Conservation (phyloP, 35 echinoderm and acorn worm species). For the Lytechinus pictus region DNA sequence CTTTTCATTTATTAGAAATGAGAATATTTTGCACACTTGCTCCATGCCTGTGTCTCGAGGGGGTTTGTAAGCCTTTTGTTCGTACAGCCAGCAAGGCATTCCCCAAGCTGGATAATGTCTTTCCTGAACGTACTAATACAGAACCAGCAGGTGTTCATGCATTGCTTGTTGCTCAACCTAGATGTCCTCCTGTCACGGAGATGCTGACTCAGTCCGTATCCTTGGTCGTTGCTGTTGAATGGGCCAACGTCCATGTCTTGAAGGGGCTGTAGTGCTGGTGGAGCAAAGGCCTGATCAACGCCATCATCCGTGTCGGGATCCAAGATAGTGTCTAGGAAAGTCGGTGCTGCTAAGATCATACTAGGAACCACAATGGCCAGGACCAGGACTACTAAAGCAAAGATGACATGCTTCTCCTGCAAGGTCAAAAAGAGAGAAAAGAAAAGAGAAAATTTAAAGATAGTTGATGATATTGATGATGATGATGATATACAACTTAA, state of each 20-base stretch:
- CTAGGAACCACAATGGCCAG: slow-evolving; percentile 13
- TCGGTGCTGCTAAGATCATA: slow-evolving; percentile 21
- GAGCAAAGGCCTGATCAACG: background rate
- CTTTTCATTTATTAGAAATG: background rate
- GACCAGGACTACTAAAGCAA: background rate
- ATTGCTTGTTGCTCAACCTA: background rate
- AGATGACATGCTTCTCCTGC: slow-evolving; percentile 34
- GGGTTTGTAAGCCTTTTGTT: slow-evolving; percentile 13
- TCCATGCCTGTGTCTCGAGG: background rate
- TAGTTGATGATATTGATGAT: too few relatives aligned
- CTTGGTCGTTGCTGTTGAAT: background rate
- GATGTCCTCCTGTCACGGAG: background rate
- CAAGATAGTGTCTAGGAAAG: slow-evolving; percentile 15
- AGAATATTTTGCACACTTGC: background rate
- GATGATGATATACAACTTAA: too few relatives aligned
- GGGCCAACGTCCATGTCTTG: background rate
- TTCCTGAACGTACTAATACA: background rate
- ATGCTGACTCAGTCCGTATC: background rate
- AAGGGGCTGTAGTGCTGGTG: background rate
- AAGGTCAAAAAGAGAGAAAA: background rate
- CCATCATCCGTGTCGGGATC: background rate
- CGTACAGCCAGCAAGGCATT: background rate
- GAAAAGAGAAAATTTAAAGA: background rate
- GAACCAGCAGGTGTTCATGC: background rate
- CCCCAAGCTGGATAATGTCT: background rate